These are phyloP conservation scores for Todiramphus saurophagus DNA, from an alignment of 2,113 vertebrate genomes.

Conservation along the genomic window DNA sequence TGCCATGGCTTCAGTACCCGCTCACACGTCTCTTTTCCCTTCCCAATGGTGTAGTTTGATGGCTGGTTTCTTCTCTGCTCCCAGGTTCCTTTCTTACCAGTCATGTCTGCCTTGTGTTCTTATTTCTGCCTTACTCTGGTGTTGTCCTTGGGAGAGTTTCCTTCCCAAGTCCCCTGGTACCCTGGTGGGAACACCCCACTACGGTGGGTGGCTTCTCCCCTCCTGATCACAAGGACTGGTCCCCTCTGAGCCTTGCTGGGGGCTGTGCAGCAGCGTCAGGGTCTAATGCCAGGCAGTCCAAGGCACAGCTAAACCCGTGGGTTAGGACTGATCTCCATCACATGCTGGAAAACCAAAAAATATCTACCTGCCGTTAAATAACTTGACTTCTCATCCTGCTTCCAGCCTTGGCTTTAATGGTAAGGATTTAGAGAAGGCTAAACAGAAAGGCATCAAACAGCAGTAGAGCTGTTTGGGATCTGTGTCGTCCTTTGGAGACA, in stretches of 20 bases:
- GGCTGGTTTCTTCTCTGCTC: background rate
- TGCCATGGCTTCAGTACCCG: background rate
- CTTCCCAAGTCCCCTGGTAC: no score
- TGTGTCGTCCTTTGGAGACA: background rate
- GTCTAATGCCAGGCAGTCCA: background rate
- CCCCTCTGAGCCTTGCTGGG: no score
- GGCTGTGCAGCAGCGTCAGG: background rate
- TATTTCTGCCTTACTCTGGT: background rate
- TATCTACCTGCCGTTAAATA: background rate
- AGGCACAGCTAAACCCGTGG: background rate
- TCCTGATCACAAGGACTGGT: no score
- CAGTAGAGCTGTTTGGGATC: background rate
- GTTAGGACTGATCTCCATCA: background rate
- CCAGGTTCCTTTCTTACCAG: background rate
- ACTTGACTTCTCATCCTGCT: background rate
- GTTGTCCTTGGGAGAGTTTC: background rate
- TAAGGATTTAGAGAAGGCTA: background rate
- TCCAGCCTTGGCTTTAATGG: background rate
- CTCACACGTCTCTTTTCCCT: background rate
- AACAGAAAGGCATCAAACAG: rapidly evolving
- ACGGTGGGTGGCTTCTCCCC: background rate
- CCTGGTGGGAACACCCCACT: background rate
- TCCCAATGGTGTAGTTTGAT: background rate
- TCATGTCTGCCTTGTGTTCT: background rate
- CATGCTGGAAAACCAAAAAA: background rate